A percentile compares a stretch with the other conserved stretches of the same genome.
Evolutionary conservation across 2,888 invertebrate species (phyloP).

Genomic region (Epirrita christyi): DNA sequence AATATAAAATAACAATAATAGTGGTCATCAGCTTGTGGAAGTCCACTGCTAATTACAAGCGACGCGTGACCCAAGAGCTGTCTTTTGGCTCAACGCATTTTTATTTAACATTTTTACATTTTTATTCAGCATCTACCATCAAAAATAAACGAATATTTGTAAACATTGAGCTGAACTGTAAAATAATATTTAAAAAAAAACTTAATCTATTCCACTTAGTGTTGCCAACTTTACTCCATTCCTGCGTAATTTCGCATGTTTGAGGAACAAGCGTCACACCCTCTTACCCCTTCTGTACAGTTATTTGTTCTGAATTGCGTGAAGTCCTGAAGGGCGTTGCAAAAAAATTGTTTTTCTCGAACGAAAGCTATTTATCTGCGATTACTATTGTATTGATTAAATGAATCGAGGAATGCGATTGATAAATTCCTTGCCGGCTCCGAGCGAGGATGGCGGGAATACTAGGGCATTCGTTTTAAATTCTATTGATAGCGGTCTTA

Average conservation of each 20-base stretch:
- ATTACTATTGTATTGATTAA: conserved; percentile 69
- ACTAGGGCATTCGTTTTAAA: conserved; percentile 38
- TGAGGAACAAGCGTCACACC: background rate
- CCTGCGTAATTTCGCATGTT: background rate
- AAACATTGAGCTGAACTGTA: too few species aligned
- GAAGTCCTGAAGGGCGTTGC: conserved; percentile 55
- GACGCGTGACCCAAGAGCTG: too few species aligned
- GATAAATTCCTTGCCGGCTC: conserved; percentile 39
- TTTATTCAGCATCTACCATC: too few species aligned
- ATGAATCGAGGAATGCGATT: conserved; percentile 48
- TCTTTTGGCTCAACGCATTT: too few species aligned
- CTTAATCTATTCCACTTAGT: too few species aligned
- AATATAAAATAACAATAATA: too few species aligned
- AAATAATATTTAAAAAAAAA: too few species aligned
- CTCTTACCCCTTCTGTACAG: conserved; percentile 7
- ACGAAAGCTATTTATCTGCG: conserved; percentile 65
- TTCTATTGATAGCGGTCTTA: conserved; percentile 31
- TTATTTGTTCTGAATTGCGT: conserved; percentile 30
- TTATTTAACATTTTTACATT: too few species aligned
- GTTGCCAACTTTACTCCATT: background rate
- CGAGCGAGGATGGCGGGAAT: conserved; percentile 29
- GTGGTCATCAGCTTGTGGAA: too few species aligned
- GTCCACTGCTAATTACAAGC: too few species aligned
- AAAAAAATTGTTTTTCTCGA: conserved; percentile 71
- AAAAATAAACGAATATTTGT: too few species aligned